A percentile compares a stretch with the other conserved stretches of the same genome.
Evolutionary conservation across 23 tunicate genomes (phyloP).

Genomic region (Trididemnum miniatum): DNA sequence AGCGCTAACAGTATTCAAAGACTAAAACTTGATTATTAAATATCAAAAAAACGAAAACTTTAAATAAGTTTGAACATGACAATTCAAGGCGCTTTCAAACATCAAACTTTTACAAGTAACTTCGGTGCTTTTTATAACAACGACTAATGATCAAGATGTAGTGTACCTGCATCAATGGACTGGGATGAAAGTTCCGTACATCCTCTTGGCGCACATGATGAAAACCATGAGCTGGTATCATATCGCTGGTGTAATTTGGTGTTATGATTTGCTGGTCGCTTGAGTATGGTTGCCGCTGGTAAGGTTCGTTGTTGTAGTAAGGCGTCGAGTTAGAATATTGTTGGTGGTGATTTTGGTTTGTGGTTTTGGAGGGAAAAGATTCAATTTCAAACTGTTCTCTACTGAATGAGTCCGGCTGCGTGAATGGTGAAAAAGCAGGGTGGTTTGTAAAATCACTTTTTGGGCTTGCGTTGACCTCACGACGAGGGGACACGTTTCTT

Average conservation of each 20-base stretch:
- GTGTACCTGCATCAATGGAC: constrained; percentile 42
- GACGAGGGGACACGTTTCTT: neutral
- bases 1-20: too few species aligned
- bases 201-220: constrained; percentile 8
- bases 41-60: too few species aligned
- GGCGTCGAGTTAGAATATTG: neutral
- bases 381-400: neutral
- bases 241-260: neutral
- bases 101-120: too few species aligned
- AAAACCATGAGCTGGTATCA: neutral
- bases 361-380: neutral
- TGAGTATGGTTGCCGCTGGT: neutral
- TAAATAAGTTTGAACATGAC: too few species aligned
- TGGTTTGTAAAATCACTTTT: constrained; percentile 34
- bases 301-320: neutral
- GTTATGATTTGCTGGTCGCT: neutral
- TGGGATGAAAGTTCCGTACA: neutral
- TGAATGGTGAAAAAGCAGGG: constrained; percentile 36
- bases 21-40: too few species aligned
- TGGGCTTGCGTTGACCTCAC: neutral
- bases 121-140: too few species aligned
- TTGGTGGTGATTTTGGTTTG: neutral
- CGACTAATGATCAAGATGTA: too few species aligned
- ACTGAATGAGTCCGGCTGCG: neutral
- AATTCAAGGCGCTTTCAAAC: too few species aligned